Percentiles rank a stretch among this genome's conserved stretches.
These are phyloP conservation scores for Hapalemur alaotrensis DNA, from an alignment of 2,797 vertebrate species.

Conservation along the genomic window DNA sequence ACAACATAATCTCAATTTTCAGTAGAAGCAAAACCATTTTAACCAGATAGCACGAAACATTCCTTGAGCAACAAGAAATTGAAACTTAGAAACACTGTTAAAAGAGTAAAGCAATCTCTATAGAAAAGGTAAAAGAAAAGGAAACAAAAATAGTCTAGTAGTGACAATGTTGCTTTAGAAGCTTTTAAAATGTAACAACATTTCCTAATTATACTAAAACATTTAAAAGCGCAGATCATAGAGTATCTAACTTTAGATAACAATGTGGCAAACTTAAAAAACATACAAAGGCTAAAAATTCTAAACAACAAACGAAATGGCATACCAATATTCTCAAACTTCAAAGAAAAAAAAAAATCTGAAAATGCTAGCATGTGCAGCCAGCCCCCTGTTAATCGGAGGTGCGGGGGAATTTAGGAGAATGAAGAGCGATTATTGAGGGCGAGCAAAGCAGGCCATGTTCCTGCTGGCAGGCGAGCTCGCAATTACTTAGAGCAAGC, in stretches of 20 bases:
- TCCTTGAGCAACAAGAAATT: neutral
- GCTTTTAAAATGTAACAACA: slow-evolving; percentile 34
- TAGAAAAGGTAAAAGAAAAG: neutral
- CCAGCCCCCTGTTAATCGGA: neutral
- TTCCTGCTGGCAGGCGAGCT: slow-evolving; percentile 39
- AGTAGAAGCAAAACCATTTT: slow-evolving; percentile 11
- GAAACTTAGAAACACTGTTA: neutral
- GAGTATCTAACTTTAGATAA: neutral
- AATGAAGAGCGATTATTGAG: neutral
- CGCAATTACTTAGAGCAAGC: slow-evolving; percentile 48
- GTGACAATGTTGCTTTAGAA: slow-evolving; percentile 9
- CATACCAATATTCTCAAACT: neutral
- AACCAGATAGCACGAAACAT: neutral
- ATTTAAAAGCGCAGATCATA: neutral
- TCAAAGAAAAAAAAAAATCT: neutral
- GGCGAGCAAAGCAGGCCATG: slow-evolving; percentile 48
- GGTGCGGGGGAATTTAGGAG: neutral
- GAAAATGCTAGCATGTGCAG: neutral
- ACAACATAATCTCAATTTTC: slow-evolving; percentile 13
- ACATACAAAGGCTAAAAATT: neutral
- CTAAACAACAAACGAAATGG: neutral
- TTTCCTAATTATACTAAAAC: neutral
- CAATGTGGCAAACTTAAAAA: slow-evolving; percentile 18
- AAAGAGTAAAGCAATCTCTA: neutral
- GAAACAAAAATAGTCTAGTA: slow-evolving; percentile 5